A percentile compares a stretch with the other conserved stretches of the same genome.
These are phyloP conservation scores for Tholera decimalis DNA, from an alignment of 2,888 invertebrate genomes.

Conservation along the genomic window DNA sequence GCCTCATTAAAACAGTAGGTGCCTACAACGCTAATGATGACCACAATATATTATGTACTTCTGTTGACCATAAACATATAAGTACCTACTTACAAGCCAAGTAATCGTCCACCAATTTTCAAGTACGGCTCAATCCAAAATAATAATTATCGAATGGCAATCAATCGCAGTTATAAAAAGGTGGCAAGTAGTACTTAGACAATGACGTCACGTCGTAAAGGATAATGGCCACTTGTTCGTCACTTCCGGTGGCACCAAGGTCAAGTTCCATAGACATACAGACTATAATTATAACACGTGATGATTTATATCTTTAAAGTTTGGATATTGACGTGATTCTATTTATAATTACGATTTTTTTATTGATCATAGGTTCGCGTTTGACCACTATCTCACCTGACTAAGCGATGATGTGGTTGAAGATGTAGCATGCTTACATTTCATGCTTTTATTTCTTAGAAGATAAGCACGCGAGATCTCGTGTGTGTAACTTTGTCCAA, in stretches of 20 bases:
- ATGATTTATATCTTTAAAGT: slow-evolving; percentile 29
- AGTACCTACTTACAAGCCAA: slow-evolving; percentile 31
- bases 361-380: no score
- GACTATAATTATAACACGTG: slow-evolving; percentile 35
- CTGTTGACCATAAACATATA: neutral
- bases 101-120: slow-evolving; percentile 28
- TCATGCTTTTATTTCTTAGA: no score
- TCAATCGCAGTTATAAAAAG: slow-evolving; percentile 50
- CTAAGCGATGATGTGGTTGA: no score
- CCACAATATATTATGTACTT: neutral
- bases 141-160: slow-evolving; percentile 46
- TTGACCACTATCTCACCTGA: no score
- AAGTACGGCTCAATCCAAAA: slow-evolving; percentile 42
- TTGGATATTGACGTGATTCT: neutral
- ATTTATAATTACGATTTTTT: neutral
- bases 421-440: no score
- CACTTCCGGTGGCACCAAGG: slow-evolving; percentile 71
- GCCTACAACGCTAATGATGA: neutral
- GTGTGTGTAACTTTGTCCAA: no score
- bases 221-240: slow-evolving; percentile 62
- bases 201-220: slow-evolving; percentile 53
- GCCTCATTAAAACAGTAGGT: neutral
- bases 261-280: slow-evolving; percentile 56
- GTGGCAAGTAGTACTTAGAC: slow-evolving; percentile 34
- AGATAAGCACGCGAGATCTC: no score